Evolutionary conservation across 2,797 vertebrate genomes (phyloP).

Genomic region (Clarias laeviceps): DNA sequence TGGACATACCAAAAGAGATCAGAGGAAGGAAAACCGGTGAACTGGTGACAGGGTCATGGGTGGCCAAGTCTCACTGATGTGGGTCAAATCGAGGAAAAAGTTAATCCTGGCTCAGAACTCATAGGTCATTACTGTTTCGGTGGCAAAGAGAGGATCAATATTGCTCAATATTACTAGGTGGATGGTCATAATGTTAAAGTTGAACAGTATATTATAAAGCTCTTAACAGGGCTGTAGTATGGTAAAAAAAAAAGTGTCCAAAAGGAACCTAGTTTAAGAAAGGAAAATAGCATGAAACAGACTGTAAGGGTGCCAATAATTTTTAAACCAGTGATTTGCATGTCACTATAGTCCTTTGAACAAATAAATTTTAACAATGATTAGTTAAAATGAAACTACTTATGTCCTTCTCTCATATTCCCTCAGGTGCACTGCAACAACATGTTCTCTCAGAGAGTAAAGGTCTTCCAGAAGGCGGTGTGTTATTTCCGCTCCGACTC

Average conservation of each 20-base stretch:
- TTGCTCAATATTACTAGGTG: too few relatives aligned
- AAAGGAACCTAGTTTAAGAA: neutral
- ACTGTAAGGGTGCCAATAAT: neutral
- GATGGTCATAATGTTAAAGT: too few relatives aligned
- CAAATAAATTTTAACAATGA: too few relatives aligned
- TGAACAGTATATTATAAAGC: neutral
- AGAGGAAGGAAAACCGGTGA: too few relatives aligned
- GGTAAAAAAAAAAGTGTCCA: neutral
- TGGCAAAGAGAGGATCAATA: too few relatives aligned
- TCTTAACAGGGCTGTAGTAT: neutral
- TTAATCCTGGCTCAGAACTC: too few relatives aligned
- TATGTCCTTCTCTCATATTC: neutral
- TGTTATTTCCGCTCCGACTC: conserved; percentile 90
- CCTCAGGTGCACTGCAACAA: conserved; percentile 96
- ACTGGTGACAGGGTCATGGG: too few relatives aligned
- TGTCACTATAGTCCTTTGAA: neutral
- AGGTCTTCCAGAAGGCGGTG: conserved; percentile 89
- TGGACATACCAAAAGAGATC: too few relatives aligned
- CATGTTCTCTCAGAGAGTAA: conserved; percentile 88
- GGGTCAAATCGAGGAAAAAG: too few relatives aligned
- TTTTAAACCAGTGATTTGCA: neutral
- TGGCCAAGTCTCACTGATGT: too few relatives aligned
- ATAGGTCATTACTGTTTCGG: too few relatives aligned
- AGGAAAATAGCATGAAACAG: neutral
- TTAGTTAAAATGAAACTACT: too few relatives aligned